These are phyloP conservation scores for Rhea pennata DNA, from an alignment of 2,113 vertebrate genomes.

Conservation along the genomic window DNA sequence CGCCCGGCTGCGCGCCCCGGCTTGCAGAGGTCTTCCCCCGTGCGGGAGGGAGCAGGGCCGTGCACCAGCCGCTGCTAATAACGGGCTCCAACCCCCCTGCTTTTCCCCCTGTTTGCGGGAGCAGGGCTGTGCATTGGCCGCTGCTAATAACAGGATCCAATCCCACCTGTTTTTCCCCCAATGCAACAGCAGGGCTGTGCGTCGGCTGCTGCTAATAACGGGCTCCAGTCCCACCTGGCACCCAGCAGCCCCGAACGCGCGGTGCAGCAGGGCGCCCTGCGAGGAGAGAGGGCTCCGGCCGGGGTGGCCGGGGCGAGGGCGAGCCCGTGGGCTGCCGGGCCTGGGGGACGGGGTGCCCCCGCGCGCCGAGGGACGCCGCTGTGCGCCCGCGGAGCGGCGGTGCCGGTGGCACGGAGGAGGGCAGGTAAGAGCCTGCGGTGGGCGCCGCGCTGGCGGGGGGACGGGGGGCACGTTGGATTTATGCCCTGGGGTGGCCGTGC, in stretches of 20 bases:
- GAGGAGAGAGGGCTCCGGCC: not conserved
- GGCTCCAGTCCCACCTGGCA: not conserved
- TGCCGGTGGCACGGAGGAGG: rapidly evolving
- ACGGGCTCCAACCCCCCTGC: not conserved
- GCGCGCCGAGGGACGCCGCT: rapidly evolving
- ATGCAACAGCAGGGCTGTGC: rapidly evolving
- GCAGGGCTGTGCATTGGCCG: rapidly evolving
- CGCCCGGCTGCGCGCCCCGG: rapidly evolving
- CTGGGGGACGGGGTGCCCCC: not conserved
- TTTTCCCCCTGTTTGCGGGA: not conserved
- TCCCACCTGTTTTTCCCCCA: not conserved
- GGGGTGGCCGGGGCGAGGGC: rapidly evolving
- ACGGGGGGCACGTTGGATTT: too few relatives aligned
- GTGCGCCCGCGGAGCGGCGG: rapidly evolving
- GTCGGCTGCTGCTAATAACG: not conserved
- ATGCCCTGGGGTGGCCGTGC: not conserved
- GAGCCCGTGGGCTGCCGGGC: not conserved
- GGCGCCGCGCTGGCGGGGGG: rapidly evolving
- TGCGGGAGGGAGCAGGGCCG: not conserved
- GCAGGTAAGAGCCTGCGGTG: not conserved
- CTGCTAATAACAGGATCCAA: not conserved
- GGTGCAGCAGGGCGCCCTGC: rapidly evolving
- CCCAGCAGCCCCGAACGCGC: rapidly evolving
- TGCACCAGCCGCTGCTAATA: rapidly evolving
- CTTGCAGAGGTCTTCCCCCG: rapidly evolving